Base-by-base conservation (phyloP, 2,888 invertebrate genomes). In the Uropetala carovei region DNA sequence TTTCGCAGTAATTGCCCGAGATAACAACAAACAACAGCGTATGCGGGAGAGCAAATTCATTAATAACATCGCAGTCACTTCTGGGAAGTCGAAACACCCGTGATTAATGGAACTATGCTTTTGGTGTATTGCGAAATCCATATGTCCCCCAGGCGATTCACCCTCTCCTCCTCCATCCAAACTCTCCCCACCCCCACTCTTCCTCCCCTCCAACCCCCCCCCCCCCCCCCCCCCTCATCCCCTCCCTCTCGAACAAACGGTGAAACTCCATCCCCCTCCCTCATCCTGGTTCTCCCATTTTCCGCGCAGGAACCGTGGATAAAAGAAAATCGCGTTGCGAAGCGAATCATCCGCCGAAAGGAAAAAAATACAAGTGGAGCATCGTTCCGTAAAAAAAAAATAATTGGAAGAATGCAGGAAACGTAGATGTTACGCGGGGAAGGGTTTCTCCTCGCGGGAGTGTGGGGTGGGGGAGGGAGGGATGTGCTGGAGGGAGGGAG, bases 21-120 rank as follows among this genome's bases (percentile, higher is more conserved):
- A 89, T 89, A 89, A 89, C 89, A 89, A 89, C 89, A 57, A 30
- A 18, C 60, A 58, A 59, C 22, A 11, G 11, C 59, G 85, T 22
- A 43, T 4, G 1, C 30, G 16, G 57, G 82, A 11, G 68, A 43
- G 89, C 30, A 89, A 64, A 89, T 89, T 89, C 89, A 89, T 89
- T 89, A 89, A 89, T 89, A 89, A 89, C 89, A 56, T 58, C 60
- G 30, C 64, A 89, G 89, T 89, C 89, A 43, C 64, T 86, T 86
- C 60, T 86, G 86, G 43, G 89, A 27, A 83, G 83, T 57, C 83
- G 57, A 83, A 83, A 57, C 83, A 83, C 83, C 56, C 83, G 89
- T 89, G 89, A 89, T 89, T 89, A 89, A 89, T 89, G 89, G 89
- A 89, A 89, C 60, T 89, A 64, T 30, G 64, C 89, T 89, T 89